A percentile compares a stretch with the other conserved stretches of the same genome.
Conservation (phyloP, 1,140 invertebrate genomes). For the Sarcophaga bullata region DNA sequence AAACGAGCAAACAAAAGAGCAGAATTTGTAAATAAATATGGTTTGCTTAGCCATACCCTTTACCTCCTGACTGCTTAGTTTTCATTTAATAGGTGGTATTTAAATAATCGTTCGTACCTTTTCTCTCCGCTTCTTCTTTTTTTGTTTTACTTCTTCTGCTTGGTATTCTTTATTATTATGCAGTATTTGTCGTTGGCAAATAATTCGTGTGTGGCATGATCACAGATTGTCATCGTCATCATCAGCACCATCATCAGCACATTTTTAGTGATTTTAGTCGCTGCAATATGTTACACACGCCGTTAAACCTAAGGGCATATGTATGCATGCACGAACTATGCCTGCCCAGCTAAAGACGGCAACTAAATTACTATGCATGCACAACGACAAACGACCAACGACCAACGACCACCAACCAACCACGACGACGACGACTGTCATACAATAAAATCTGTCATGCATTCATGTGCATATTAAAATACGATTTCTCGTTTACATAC, state of each 20-base stretch:
- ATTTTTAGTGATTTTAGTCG: neutral
- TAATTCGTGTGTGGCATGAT: conserved; percentile 40
- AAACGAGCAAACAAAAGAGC: neutral
- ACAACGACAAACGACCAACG: too few species aligned
- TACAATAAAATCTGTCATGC: conserved; percentile 31
- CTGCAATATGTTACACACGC: neutral
- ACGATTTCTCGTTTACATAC: conserved; percentile 14
- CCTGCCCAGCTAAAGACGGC: neutral
- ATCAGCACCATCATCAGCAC: neutral
- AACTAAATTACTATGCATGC: conserved; percentile 32
- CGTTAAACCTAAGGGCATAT: neutral
- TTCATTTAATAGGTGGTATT: neutral
- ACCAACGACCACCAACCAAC: too few species aligned
- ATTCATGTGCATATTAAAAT: conserved; percentile 42
- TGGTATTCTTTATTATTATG: conserved; percentile 3
- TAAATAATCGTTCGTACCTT: neutral
- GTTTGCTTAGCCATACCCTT: neutral
- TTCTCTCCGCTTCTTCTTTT: neutral
- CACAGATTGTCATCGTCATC: conserved; percentile 34
- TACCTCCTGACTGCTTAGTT: neutral
- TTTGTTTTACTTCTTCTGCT: neutral
- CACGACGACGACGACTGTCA: too few species aligned
- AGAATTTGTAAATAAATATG: neutral
- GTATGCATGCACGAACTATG: neutral
- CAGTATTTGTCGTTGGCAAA: conserved; percentile 35